Evolutionary conservation across 2,888 invertebrate species (phyloP).

Genomic region (Drosophila kambysellisi): DNA sequence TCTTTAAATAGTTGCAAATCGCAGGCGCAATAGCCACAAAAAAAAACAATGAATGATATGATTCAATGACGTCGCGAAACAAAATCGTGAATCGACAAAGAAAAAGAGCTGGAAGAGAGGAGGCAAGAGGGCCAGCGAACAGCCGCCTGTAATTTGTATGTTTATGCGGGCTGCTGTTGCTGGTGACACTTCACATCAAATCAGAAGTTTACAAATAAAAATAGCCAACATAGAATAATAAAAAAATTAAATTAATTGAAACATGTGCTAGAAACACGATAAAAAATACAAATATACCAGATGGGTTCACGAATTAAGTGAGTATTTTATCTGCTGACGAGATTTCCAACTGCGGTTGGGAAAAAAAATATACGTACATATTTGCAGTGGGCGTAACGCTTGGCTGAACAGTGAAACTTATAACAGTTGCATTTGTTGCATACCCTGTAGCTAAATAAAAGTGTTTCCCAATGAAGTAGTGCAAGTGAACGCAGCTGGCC

Average conservation of each 20-base stretch:
- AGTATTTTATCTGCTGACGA: conserved; percentile 59
- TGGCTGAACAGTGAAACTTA: conserved; percentile 55
- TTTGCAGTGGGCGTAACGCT: conserved; percentile 79
- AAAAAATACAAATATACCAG: conserved; percentile 32
- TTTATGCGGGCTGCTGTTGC: conserved; percentile 61
- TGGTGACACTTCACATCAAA: conserved; percentile 41
- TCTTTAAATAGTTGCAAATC: conserved; percentile 17
- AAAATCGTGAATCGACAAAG: conserved; percentile 58
- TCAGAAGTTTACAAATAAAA: conserved; percentile 42
- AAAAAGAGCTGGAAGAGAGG: conserved; percentile 46
- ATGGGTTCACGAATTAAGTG: conserved; percentile 84
- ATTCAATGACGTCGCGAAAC: conserved; percentile 74
- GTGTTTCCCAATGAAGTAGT: neutral
- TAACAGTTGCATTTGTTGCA: conserved; percentile 17
- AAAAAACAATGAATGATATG: conserved; percentile 49
- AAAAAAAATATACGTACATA: conserved; percentile 19
- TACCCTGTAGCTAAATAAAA: conserved; percentile 1
- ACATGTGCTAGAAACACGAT: conserved; percentile 63
- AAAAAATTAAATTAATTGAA: conserved; percentile 49
- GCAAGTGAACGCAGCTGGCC: neutral
- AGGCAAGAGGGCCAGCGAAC: conserved; percentile 34
- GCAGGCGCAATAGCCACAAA: conserved; percentile 18
- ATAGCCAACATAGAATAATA: conserved; percentile 24
- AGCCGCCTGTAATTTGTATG: conserved; percentile 40
- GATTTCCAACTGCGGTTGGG: conserved; percentile 38